Evolutionary conservation across 2,888 invertebrate genomes (phyloP).

Genomic region (Polydrusus cervinus): DNA sequence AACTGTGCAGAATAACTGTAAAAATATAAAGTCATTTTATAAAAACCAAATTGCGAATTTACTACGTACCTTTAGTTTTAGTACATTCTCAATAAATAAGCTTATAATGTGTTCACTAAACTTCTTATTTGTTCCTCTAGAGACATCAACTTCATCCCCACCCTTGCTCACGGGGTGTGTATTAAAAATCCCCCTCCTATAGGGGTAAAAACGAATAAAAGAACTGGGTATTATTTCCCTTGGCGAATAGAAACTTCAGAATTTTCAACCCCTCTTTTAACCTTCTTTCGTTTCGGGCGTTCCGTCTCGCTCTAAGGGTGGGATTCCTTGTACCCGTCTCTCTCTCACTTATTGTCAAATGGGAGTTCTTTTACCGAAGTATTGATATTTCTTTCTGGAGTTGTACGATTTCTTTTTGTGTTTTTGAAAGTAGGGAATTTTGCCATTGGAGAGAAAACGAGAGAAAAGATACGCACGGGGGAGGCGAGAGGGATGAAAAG

Average conservation of each 20-base stretch:
- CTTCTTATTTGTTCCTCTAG: background rate
- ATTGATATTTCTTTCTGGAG: slow-evolving; percentile 54
- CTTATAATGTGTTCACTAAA: too few relatives aligned
- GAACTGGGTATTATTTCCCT: slow-evolving; percentile 59
- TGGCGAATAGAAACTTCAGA: slow-evolving; percentile 63
- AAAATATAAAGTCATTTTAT: too few relatives aligned
- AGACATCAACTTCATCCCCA: slow-evolving; percentile 2
- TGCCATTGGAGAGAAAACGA: slow-evolving; percentile 38
- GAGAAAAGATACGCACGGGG: slow-evolving; percentile 15
- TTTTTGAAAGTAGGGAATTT: slow-evolving; percentile 31
- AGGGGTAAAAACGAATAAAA: slow-evolving; percentile 61
- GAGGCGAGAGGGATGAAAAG: slow-evolving; percentile 15
- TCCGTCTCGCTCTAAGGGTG: slow-evolving; percentile 35
- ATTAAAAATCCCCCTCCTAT: slow-evolving; percentile 59
- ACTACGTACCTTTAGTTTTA: too few relatives aligned
- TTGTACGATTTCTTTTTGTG: slow-evolving; percentile 46
- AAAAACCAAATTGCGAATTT: too few relatives aligned
- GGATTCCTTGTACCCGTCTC: slow-evolving; percentile 23
- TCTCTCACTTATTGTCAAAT: slow-evolving; percentile 17
- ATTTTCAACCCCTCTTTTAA: slow-evolving; percentile 61
- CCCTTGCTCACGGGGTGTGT: slow-evolving; percentile 57
- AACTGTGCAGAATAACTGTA: too few relatives aligned
- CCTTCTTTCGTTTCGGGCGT: slow-evolving; percentile 46
- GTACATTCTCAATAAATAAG: too few relatives aligned
- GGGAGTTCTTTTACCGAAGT: slow-evolving; percentile 38